phyloP scores from a whole-genome alignment of 2,888 invertebrate species.

The Gerris lacustris region DNA sequence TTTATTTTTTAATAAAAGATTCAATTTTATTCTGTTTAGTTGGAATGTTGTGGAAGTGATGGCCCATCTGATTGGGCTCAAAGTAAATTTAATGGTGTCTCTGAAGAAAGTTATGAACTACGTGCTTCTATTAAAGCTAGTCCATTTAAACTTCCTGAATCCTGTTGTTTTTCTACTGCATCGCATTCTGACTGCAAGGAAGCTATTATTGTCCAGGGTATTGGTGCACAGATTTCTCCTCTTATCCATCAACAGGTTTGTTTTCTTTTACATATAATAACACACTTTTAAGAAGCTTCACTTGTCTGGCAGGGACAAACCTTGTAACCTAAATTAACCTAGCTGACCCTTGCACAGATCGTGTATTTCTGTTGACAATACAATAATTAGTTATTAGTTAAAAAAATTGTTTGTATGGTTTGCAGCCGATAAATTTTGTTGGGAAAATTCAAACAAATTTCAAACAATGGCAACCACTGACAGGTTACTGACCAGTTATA shows the following conservation, averaged over 20 bases:
- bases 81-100: constrained; percentile 45
- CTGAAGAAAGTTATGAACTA: constrained; percentile 38
- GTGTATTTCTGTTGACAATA: too few species aligned
- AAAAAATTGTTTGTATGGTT: too few species aligned
- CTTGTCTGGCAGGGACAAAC: too few species aligned
- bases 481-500: too few species aligned
- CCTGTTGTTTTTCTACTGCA: constrained; percentile 47
- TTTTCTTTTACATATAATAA: constrained; percentile 1
- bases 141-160: constrained; percentile 48
- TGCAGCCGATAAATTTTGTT: too few species aligned
- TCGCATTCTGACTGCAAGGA: constrained; percentile 40
- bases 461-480: too few species aligned
- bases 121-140: constrained; percentile 36
- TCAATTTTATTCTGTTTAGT: constrained; percentile 32
- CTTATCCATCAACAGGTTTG: constrained; percentile 44
- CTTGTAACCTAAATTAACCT: too few species aligned
- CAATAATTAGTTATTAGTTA: too few species aligned
- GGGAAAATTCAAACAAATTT: too few species aligned
- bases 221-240: constrained; percentile 39
- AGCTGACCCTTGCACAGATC: too few species aligned
- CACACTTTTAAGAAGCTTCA: too few species aligned
- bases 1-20: neutral
- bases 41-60: constrained; percentile 66
- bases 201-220: constrained; percentile 36
- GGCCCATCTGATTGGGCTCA: constrained; percentile 59